Base-by-base conservation (phyloP, 1,140 invertebrate genomes). In the Belonocnema kinseyi region DNA sequence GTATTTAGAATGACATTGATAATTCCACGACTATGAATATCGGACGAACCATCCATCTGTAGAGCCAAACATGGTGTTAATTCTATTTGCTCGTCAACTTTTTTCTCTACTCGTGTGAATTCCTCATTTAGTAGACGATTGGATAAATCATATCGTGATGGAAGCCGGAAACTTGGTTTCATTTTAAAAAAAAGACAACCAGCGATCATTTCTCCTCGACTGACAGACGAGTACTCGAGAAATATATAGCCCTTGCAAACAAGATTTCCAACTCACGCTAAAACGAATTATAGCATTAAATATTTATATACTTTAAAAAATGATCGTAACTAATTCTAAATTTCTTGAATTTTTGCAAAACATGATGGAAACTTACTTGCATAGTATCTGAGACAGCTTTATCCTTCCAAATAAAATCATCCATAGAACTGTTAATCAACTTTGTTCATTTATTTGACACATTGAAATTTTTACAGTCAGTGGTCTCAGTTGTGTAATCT, bases 41-140 rank as follows among this genome's bases (percentile, higher is more conserved):
- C 87, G 1, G 77, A 80, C 85, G 83, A 87, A 16, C 79, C 82
- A 72, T 85, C 83, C 72, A 75, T 80, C 61, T 86, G 82, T 33
- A 86, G 8, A 11, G 77, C 74, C 56, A 86, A 56, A 77, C 11
- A 53, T 72, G 58, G 33, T 54, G 53, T 19, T 19, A 73, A 70
- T 21, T 76, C 73, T 50, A 17, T 72, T 75, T 82, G 66, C 16
- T 77, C 73, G 52, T 75, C 75, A 4, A 75, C 17, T 50, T 74
- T 54, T 50, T 50, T 73, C 19, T 74, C 17, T 26, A 66, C 14
- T 0, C 26, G 26, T 2, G 21, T 33, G 33, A 6, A 66, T 16
- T 66, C 58, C 3, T 13, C 3, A 13, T 82, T 52, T n/a, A 82
- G 50, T 16, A 72, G 53, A 17, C 16, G n/a, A 50, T 73, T 79